Percentiles rank a stretch among this genome's conserved stretches.
Conservation (phyloP, 2,888 invertebrate species). For the Cheiracanthium punctorium region DNA sequence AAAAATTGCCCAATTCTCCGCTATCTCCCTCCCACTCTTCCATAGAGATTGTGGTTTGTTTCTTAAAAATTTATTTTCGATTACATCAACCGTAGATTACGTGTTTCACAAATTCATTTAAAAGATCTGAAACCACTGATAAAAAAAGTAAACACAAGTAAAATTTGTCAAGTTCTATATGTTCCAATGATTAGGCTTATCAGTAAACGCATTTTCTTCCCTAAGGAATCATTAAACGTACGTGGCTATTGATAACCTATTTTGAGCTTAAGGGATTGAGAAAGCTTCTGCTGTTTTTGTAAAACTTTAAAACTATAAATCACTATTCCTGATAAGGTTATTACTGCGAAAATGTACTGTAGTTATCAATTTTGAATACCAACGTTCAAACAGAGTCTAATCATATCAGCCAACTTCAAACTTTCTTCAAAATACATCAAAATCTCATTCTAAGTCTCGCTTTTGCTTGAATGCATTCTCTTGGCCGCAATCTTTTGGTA, state of each 20-base stretch:
- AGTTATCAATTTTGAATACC: slow-evolving; percentile 54
- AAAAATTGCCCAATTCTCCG: no score
- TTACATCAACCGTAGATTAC: no score
- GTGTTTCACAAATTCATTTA: no score
- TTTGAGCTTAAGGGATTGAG: background rate
- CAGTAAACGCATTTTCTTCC: no score
- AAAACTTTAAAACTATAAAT: slow-evolving; percentile 38
- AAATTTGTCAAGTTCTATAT: no score
- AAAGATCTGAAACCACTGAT: no score
- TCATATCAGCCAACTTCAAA: slow-evolving; percentile 40
- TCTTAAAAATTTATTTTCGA: no score
- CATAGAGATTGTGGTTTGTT: no score
- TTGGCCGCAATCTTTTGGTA: slow-evolving; percentile 57
- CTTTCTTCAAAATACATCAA: slow-evolving; percentile 57
- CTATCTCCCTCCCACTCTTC: no score
- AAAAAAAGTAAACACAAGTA: no score
- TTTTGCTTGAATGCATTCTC: slow-evolving; percentile 63
- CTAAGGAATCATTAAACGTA: no score
- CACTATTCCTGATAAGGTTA: slow-evolving; percentile 9
- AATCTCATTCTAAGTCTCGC: slow-evolving; percentile 66
- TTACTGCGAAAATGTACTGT: slow-evolving; percentile 23
- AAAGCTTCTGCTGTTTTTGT: background rate
- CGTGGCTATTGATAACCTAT: background rate
- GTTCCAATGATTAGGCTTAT: no score
- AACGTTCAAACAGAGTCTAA: slow-evolving; percentile 24